These are phyloP conservation scores for Atta cephalotes DNA, from an alignment of 1,140 invertebrate species.

Conservation along the genomic window DNA sequence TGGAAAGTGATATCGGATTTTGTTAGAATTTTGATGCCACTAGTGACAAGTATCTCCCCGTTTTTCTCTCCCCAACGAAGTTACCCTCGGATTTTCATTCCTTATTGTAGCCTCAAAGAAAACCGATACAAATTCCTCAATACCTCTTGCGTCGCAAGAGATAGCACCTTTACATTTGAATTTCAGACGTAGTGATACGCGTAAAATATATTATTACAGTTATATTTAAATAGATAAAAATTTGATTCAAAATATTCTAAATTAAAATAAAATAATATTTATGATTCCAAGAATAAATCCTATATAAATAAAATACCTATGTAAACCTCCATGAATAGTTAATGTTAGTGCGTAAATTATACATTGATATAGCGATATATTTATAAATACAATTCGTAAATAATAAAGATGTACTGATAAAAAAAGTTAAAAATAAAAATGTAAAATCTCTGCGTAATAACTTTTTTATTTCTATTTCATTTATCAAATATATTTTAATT, in stretches of 20 bases:
- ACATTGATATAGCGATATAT: too few relatives aligned
- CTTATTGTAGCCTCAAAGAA: not conserved
- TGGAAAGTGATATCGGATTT: constrained; percentile 5
- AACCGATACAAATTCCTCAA: constrained; percentile 9
- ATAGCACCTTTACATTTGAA: not conserved
- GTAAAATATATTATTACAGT: not conserved
- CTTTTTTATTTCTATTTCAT: too few relatives aligned
- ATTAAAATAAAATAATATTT: too few relatives aligned
- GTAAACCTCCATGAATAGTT: too few relatives aligned
- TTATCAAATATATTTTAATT: too few relatives aligned
- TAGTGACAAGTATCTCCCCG: not conserved
- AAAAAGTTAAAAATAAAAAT: too few relatives aligned
- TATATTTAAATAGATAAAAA: constrained; percentile 6
- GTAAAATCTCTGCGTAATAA: too few relatives aligned
- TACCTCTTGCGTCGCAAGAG: not conserved
- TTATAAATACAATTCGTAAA: too few relatives aligned
- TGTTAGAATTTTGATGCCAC: constrained; percentile 9
- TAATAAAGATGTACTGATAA: too few relatives aligned
- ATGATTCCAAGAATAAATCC: too few relatives aligned
- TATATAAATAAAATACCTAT: too few relatives aligned
- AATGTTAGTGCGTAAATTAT: too few relatives aligned
- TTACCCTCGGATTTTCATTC: constrained; percentile 4
- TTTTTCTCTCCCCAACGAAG: not conserved
- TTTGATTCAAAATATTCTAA: not conserved
- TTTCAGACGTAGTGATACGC: not conserved